These are phyloP conservation scores for Cathartes aura DNA, from an alignment of 2,113 vertebrate species.

Conservation along the genomic window DNA sequence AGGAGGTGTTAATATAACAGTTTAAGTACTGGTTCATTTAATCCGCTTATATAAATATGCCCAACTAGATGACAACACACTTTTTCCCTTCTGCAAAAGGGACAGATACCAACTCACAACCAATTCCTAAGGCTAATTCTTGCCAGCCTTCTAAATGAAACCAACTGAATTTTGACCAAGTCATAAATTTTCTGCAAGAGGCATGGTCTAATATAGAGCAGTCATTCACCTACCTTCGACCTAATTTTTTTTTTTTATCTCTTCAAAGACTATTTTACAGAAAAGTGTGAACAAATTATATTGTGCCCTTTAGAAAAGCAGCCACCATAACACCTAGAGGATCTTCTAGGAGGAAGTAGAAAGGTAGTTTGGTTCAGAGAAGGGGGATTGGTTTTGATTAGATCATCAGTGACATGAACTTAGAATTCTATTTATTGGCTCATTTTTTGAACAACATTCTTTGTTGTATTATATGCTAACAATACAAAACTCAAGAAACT, in stretches of 20 bases:
- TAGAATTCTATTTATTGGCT: neutral
- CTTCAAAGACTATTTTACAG: neutral
- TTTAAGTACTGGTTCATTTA: neutral
- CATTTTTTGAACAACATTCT: neutral
- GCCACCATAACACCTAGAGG: neutral
- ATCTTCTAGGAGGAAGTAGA: neutral
- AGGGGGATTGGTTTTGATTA: neutral
- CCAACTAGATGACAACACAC: neutral
- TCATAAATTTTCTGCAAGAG: neutral
- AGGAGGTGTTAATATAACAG: neutral
- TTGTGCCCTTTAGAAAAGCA: neutral
- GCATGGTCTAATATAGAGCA: neutral
- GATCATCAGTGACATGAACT: neutral
- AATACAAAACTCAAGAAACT: neutral
- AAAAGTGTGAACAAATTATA: neutral
- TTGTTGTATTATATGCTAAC: fast-evolving
- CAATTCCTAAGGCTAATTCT: neutral
- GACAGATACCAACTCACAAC: neutral
- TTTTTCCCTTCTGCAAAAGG: neutral
- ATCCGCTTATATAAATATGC: neutral
- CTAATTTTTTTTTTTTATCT: neutral
- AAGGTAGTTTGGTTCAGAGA: neutral
- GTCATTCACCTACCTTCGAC: neutral
- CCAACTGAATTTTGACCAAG: neutral
- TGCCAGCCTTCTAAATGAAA: neutral